Evolutionary conservation across 2,888 invertebrate genomes (phyloP).

Genomic region (Pachycephus smyrnensis): DNA sequence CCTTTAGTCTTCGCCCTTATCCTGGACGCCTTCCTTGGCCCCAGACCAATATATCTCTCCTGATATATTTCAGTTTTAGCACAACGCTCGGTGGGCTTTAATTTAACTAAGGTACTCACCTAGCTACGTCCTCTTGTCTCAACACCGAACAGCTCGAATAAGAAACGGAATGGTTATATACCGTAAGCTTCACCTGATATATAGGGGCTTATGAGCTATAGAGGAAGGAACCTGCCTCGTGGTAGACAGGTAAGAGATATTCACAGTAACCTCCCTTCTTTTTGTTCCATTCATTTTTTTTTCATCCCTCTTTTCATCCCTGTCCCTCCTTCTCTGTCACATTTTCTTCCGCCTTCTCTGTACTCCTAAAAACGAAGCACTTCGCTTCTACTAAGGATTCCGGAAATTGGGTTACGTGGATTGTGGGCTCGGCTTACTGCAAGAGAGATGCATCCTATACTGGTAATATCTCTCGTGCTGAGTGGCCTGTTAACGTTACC

Average conservation of each 20-base stretch:
- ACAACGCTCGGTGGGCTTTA: conserved; percentile 41
- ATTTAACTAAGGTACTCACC: conserved; percentile 44
- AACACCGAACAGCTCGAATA: conserved; percentile 25
- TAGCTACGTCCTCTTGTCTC: conserved; percentile 14
- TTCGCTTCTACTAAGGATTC: neutral
- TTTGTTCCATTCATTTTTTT: conserved; percentile 17
- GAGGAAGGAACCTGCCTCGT: conserved; percentile 38
- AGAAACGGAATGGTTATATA: conserved; percentile 48
- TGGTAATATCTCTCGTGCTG: neutral
- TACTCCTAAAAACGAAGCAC: neutral
- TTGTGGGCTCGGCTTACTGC: neutral
- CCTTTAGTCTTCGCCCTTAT: conserved; percentile 36
- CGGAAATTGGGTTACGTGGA: conserved; percentile 3
- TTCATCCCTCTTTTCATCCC: neutral
- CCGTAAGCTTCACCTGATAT: conserved; percentile 49
- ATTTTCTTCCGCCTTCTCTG: neutral
- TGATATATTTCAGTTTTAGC: conserved; percentile 51
- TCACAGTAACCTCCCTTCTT: conserved; percentile 2
- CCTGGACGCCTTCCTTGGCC: conserved; percentile 27
- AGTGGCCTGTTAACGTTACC: neutral
- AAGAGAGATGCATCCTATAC: neutral
- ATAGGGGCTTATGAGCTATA: conserved; percentile 42
- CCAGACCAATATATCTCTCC: conserved; percentile 48
- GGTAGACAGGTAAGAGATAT: conserved; percentile 27
- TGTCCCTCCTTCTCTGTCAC: neutral